Base-by-base conservation (phyloP, 2,113 vertebrate species). In the Addax nasomaculatus region DNA sequence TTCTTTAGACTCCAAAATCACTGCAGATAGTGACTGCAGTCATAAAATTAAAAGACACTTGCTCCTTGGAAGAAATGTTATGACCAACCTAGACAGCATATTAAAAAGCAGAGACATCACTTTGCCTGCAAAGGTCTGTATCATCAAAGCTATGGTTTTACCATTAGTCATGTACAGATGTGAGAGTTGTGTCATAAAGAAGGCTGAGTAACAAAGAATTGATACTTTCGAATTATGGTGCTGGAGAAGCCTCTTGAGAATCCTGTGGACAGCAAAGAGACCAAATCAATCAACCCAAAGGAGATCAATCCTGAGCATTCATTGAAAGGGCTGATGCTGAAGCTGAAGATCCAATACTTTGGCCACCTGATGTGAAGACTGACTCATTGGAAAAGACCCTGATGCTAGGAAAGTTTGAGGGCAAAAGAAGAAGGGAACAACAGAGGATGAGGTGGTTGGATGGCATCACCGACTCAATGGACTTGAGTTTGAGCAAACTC, bases 381-480 rank as follows among this genome's bases (percentile, higher is more conserved):
- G 64, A 70, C 64, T 36, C 64, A 70, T 6, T 21, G n/a, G 64
- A 36, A 70, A 36, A 36, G n/a, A 36, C 2, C 64, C n/a, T 70
- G 19, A 70, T 70, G 2, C n/a, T 70, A 19, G 64, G n/a, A 70
- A 70, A 70, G n/a, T 21, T 21, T 70, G n/a, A 70, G 9, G n/a
- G 64, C 4, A 70, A 70, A 70, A 70, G n/a, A 17, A 36, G n/a
- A 70, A 70, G n/a, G 64, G 64, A 10, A 36, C 17, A 10, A 70
- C 64, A 21, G n/a, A 70, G 17, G 64, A 70, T 36, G n/a, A 70
- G n/a, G 36, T 36, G 16, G 30, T 64, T 64, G 62, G 64, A 70
- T 36, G 17, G 64, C 64, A 70, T 70, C n/a, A 36, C 9, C 0
- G 0, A 21, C 17, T 70, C 33, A 70, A 36, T 1, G 2, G n/a